A percentile compares a stretch with the other conserved stretches of the same genome.
Conservation (phyloP, 1,140 invertebrate genomes). For the Calliopsis andreniformis region DNA sequence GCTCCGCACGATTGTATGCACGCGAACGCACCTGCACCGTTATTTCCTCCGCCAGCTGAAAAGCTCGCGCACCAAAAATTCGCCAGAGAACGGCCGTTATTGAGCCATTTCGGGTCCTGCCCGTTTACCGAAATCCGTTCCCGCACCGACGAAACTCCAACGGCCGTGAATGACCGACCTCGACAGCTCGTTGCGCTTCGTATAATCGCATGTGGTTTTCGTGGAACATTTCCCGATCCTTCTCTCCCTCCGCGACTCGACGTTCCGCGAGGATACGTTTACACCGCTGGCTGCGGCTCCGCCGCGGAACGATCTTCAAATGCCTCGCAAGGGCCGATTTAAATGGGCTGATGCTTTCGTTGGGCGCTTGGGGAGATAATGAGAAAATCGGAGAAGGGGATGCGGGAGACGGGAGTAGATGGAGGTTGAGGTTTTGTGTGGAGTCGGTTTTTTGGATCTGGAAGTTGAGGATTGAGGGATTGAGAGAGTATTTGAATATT, state of each 20-base stretch:
- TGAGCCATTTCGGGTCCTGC: constrained; percentile 38
- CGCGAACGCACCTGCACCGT: constrained; percentile 52
- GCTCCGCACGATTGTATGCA: constrained; percentile 43
- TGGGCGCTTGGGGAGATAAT: too few relatives aligned
- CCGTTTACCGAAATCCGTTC: constrained; percentile 51
- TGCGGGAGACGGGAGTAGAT: too few relatives aligned
- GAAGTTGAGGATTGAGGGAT: too few relatives aligned
- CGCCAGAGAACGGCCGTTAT: constrained; percentile 44
- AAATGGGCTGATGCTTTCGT: too few relatives aligned
- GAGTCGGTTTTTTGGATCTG: too few relatives aligned
- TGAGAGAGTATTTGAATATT: too few relatives aligned
- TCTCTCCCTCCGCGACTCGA: too few relatives aligned
- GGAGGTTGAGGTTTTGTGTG: too few relatives aligned
- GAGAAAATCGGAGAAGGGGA: too few relatives aligned
- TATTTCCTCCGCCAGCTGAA: constrained; percentile 56
- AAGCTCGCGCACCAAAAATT: constrained; percentile 46
- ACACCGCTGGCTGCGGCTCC: not conserved
- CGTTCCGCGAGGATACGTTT: not conserved
- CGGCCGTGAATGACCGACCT: constrained; percentile 31
- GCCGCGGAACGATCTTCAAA: too few relatives aligned
- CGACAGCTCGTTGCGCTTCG: constrained; percentile 46
- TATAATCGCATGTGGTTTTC: constrained; percentile 33
- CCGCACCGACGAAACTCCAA: constrained; percentile 22
- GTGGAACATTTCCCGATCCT: constrained; percentile 9
- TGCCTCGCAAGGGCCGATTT: too few relatives aligned